Evolutionary conservation across 2,113 vertebrate genomes (phyloP).

Genomic region (Hippocampus zosterae): DNA sequence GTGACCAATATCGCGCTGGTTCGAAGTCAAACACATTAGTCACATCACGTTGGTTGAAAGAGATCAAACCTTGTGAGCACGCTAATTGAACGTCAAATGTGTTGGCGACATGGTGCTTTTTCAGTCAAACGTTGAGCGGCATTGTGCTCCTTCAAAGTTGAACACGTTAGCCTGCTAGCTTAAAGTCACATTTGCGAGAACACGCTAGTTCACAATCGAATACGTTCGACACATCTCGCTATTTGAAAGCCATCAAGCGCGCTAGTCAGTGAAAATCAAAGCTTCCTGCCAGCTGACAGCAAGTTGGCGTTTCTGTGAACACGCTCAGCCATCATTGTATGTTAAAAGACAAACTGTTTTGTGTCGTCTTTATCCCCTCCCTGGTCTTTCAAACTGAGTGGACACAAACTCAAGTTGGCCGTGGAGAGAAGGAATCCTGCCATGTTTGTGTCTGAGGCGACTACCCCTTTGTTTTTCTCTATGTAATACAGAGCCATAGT

Average conservation of each 20-base stretch:
- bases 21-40: no score
- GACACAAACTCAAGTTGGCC: constrained; percentile 9
- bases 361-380: neutral
- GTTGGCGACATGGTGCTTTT: no score
- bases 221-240: neutral
- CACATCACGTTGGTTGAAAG: no score
- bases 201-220: no score
- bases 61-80: no score
- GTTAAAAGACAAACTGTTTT: constrained; percentile 28
- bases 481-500: constrained; percentile 79
- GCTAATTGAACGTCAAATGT: no score
- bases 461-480: constrained; percentile 57
- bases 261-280: neutral
- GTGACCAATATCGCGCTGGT: no score
- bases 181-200: no score
- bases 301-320: constrained; percentile 29
- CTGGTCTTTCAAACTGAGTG: constrained; percentile 6
- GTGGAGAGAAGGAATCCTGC: constrained; percentile 59
- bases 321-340: constrained; percentile 21
- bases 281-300: constrained; percentile 6
- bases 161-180: no score
- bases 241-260: neutral
- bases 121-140: no score
- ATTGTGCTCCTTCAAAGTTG: no score
- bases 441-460: constrained; percentile 65